A percentile compares a stretch with the other conserved stretches of the same genome.
These are phyloP conservation scores for Cataglyphis cursor DNA, from an alignment of 2,888 invertebrate genomes.

Conservation along the genomic window DNA sequence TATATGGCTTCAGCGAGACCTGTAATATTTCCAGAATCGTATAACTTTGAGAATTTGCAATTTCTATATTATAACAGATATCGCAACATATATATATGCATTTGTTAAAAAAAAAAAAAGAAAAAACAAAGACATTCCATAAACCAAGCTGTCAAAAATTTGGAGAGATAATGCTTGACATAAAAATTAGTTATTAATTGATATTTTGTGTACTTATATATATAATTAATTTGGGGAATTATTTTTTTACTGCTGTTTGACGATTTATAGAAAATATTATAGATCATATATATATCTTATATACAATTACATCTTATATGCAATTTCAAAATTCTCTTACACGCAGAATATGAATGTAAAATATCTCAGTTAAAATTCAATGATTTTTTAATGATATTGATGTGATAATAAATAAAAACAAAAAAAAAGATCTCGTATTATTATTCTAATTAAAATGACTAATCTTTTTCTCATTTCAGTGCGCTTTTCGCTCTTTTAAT, in stretches of 20 bases:
- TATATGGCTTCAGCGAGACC: neutral
- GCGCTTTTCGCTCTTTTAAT: neutral
- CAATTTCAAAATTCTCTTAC: neutral
- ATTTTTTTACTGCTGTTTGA: neutral
- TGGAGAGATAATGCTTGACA: neutral
- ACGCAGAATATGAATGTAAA: too few species aligned
- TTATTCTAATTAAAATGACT: neutral
- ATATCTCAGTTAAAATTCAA: too few species aligned
- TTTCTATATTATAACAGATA: neutral
- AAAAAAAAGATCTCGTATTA: neutral
- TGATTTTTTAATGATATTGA: neutral
- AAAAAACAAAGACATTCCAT: neutral
- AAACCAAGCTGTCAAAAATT: neutral
- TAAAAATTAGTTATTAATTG: neutral
- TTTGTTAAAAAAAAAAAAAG: neutral
- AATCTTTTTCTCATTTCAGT: neutral
- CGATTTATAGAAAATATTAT: neutral
- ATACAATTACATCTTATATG: neutral
- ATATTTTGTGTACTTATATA: neutral
- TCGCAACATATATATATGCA: neutral
- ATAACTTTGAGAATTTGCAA: neutral
- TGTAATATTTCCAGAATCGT: neutral
- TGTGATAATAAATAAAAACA: neutral
- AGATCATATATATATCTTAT: neutral
- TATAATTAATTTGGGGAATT: neutral